Conservation (phyloP, 2,888 invertebrate species). For the Brachypalpus laphriformis region DNA sequence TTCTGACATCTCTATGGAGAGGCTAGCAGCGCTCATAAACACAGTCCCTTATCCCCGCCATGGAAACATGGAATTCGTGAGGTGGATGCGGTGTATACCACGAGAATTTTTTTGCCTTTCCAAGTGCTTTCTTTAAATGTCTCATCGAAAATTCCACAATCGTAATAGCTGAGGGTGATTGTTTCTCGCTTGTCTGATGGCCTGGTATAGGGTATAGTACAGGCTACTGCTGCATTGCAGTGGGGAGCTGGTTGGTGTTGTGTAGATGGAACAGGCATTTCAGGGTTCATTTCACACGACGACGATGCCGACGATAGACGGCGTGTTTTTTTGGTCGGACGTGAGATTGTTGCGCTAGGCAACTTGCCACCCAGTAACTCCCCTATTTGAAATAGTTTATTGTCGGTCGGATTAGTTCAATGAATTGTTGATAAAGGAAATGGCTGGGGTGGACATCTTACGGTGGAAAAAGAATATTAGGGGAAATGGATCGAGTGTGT, state of each 20-base stretch:
- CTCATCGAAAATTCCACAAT: constrained; percentile 64
- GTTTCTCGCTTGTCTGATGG: constrained; percentile 48
- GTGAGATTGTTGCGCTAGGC: constrained; percentile 33
- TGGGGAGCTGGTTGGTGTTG: constrained; percentile 30
- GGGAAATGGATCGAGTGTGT: neutral
- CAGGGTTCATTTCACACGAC: constrained; percentile 66
- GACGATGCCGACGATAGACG: neutral
- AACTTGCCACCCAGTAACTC: constrained; percentile 31
- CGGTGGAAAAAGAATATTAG: neutral
- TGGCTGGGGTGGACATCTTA: neutral
- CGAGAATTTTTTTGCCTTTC: constrained; percentile 27
- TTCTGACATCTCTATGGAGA: constrained; percentile 65
- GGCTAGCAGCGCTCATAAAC: constrained; percentile 8
- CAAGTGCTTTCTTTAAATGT: constrained; percentile 53
- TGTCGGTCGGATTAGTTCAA: constrained; percentile 61
- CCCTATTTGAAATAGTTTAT: constrained; percentile 34
- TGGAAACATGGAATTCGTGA: constrained; percentile 67
- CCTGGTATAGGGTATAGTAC: constrained; percentile 35
- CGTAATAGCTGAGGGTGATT: constrained; percentile 59
- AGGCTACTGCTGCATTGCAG: constrained; percentile 60
- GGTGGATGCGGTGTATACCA: constrained; percentile 35
- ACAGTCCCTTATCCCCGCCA: neutral
- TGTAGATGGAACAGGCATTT: constrained; percentile 49
- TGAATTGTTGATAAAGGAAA: constrained; percentile 55
- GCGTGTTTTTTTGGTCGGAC: constrained; percentile 9